Base-by-base conservation (phyloP, 2,113 vertebrate species). In the Nymphicus hollandicus region DNA sequence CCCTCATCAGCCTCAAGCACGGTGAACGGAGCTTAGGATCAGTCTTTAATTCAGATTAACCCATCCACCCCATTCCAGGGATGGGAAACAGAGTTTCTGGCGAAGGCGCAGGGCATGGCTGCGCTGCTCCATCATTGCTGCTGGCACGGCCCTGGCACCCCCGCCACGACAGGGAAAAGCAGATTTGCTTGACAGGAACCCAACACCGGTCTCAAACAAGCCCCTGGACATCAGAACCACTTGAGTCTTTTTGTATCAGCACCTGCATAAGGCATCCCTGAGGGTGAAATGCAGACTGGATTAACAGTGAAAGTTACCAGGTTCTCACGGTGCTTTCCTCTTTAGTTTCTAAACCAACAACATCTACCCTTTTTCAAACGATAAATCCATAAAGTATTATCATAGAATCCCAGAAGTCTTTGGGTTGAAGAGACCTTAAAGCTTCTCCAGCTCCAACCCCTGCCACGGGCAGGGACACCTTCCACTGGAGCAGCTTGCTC, bases 121-220 rank as follows among this genome's bases (percentile, higher is more conserved):
- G 1, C 4, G 12, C 52, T 35, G 46, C 28, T 39, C 43, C 52
- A 33, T 44, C 7, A 11, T 27, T 23, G 19, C 47, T 6, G 24
- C 23, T 3, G 4, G 39, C 35, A 17, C 0, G 2, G 49, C 27
- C 50, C 7, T 9, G 4, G 25, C 31, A 25, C 14, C 13, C 72
- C 29, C 5, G 10, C 27, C 10, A 5, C 0, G 0, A 25, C 10
- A 10, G 18, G 2, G 7, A 4, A 2, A 46, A 71, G 25, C 41
- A 52, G 49, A 70, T 58, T 29, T 49, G 22, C 35, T 49, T 8
- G 0, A 18, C 8, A 7, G 33, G 28, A 8, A 14, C n/a, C 33
- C 20, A n/a, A 22, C 7, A 1, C 6, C 0, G 0, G 44, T 29
- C 27, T 43, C 17, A 0, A 55, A 35, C 1, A 1, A 86, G 41